Evolutionary conservation across 2,797 vertebrate genomes (phyloP).

Genomic region (Sus cebifrons): DNA sequence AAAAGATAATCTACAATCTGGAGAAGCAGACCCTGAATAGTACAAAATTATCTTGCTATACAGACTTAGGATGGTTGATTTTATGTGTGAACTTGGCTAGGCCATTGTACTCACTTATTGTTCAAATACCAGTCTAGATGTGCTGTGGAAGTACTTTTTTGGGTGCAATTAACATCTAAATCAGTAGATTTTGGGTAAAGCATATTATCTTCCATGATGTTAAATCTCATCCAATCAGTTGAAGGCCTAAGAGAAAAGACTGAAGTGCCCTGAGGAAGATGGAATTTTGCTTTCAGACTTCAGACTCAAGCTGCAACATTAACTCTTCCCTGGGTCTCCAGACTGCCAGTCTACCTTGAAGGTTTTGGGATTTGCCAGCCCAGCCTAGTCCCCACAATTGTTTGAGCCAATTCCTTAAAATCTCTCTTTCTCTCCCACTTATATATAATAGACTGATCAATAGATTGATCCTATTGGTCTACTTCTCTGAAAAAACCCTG

Average conservation of each 20-base stretch:
- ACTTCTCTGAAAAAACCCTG: constrained; percentile 20
- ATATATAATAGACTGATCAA: not conserved
- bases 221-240: not conserved
- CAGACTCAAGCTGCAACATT: not conserved
- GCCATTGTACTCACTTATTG: not conserved
- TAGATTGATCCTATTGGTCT: not conserved
- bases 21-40: not conserved
- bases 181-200: constrained; percentile 19
- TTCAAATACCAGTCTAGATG: not conserved
- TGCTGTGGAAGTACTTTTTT: not conserved
- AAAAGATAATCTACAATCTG: constrained; percentile 11
- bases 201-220: constrained; percentile 17
- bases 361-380: not conserved
- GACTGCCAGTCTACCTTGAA: not conserved
- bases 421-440: not conserved
- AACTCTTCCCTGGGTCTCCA: not conserved
- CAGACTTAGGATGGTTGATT: not conserved
- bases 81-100: not conserved
- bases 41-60: not conserved
- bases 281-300: not conserved
- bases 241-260: constrained; percentile 15
- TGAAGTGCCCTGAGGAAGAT: not conserved
- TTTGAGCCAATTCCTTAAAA: not conserved
- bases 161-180: constrained; percentile 42
- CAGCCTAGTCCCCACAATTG: not conserved